Percentiles rank a stretch among this genome's conserved stretches.
Conservation (phyloP, 2,113 vertebrate species). For the Dipodomys spectabilis region DNA sequence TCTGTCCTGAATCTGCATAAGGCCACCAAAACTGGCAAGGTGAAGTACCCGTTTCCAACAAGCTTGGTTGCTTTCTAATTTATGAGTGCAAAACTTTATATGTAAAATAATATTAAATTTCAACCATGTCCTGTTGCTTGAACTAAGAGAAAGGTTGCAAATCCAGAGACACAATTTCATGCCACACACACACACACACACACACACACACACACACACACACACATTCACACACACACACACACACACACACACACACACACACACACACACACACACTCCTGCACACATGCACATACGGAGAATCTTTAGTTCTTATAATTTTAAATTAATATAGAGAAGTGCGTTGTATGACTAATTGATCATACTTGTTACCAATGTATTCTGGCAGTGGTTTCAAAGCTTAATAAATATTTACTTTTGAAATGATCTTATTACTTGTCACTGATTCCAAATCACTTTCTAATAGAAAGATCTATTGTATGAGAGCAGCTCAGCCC, state of each 20-base stretch:
- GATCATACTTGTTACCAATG: neutral
- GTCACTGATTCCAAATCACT: neutral
- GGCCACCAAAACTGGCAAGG: neutral
- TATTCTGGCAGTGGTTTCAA: neutral
- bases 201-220: no score
- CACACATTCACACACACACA: no score
- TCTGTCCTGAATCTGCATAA: neutral
- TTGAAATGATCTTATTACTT: neutral
- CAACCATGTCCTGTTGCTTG: neutral
- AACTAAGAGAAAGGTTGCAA: neutral
- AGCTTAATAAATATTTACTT: neutral
- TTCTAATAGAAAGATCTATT: neutral
- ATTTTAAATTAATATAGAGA: neutral
- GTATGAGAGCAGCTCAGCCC: neutral
- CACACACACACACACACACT: neutral
- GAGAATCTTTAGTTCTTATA: neutral
- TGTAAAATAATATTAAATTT: slow-evolving; percentile 31
- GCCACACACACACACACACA: no score
- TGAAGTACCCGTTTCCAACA: neutral
- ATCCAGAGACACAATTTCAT: neutral
- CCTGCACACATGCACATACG: neutral
- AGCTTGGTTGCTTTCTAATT: neutral
- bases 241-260: neutral
- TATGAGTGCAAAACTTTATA: neutral
- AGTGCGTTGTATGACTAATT: neutral